These are phyloP conservation scores for Aspidoscelis tigris DNA, from an alignment of 2,113 vertebrate species.

Conservation along the genomic window DNA sequence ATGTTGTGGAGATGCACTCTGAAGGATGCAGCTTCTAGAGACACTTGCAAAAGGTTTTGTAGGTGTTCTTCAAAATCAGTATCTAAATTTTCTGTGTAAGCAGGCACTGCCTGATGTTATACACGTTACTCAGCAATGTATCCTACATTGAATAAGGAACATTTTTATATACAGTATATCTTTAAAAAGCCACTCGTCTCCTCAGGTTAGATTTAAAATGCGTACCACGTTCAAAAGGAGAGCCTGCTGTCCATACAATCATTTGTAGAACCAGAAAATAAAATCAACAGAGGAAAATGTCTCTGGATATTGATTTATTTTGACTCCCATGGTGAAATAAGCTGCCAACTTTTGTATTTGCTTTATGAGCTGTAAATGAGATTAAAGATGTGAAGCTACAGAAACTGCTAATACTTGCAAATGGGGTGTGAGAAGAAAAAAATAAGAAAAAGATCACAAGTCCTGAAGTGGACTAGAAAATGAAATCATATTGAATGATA, in stretches of 20 bases:
- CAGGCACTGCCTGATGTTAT: not conserved
- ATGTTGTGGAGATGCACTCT: not conserved
- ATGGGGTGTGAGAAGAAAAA: conserved; percentile 15
- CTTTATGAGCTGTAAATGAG: conserved; percentile 30
- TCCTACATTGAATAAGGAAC: not conserved
- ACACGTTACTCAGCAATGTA: not conserved
- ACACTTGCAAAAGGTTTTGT: too few species aligned
- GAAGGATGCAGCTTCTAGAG: not conserved
- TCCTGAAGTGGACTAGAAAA: conserved; percentile 27
- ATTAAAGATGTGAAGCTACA: conserved; percentile 4
- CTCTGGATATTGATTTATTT: conserved; percentile 28
- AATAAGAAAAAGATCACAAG: conserved; percentile 11
- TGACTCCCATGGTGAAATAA: conserved; percentile 6
- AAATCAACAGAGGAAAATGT: conserved; percentile 6
- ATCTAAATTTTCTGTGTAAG: not conserved
- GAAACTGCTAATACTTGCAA: conserved; percentile 23
- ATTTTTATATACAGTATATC: not conserved
- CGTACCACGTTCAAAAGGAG: not conserved
- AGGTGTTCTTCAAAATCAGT: not conserved
- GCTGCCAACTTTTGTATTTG: conserved; percentile 23
- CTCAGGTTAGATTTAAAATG: not conserved
- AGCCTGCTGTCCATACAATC: too few species aligned
- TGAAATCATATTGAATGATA: conserved; percentile 42
- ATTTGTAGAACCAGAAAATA: not conserved
- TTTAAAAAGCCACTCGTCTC: not conserved